Conservation (phyloP, 2,797 vertebrate species). For the Melanotaenia nigrans region DNA sequence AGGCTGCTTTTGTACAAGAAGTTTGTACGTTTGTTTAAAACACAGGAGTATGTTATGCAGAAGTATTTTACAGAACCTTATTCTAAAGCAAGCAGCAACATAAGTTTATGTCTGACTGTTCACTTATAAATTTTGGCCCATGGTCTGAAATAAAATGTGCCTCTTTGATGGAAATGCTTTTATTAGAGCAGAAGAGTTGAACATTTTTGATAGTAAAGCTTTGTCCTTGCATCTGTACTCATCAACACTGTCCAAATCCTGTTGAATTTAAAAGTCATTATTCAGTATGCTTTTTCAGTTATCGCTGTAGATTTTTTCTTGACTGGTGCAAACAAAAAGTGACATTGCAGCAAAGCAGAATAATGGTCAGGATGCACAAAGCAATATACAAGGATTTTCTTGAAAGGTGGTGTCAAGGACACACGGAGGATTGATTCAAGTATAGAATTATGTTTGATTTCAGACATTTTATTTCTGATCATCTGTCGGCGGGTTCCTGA, state of each 20-base stretch:
- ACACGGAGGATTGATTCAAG: background rate
- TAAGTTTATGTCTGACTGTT: background rate
- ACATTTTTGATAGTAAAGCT: slow-evolving; percentile 7
- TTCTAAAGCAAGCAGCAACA: background rate
- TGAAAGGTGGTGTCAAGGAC: background rate
- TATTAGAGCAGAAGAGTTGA: background rate
- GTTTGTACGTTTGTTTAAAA: background rate
- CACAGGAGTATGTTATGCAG: background rate
- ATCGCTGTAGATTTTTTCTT: background rate
- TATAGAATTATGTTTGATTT: slow-evolving; percentile 6
- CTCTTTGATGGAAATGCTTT: background rate
- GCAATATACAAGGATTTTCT: background rate
- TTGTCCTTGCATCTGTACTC: slow-evolving; percentile 1
- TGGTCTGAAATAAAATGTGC: background rate
- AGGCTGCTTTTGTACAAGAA: background rate
- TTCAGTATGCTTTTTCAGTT: background rate
- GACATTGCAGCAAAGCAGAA: background rate
- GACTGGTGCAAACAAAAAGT: background rate
- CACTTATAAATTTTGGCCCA: background rate
- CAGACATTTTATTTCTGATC: slow-evolving; percentile 5
- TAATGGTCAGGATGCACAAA: background rate
- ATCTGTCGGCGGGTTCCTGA: slow-evolving; percentile 15
- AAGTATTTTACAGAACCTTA: background rate
- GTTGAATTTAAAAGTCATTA: background rate
- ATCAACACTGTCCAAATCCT: slow-evolving; percentile 13